Conservation (phyloP, 2,888 invertebrate genomes). For the Amorpha juglandis region DNA sequence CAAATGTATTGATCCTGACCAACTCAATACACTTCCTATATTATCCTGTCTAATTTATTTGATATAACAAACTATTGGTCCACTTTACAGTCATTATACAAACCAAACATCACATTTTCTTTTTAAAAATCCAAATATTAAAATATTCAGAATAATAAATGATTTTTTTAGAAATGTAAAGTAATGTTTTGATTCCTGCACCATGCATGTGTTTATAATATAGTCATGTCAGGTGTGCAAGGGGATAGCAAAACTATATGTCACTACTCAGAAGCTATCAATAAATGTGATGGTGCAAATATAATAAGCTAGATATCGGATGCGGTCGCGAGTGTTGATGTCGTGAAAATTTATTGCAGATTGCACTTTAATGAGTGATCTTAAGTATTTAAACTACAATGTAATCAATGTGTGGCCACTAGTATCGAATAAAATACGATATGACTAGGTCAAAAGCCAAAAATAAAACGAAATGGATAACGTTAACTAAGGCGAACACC, state of each 20-base stretch:
- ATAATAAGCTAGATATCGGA: not conserved
- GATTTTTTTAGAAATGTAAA: too few relatives aligned
- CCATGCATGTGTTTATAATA: not conserved
- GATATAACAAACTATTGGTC: not conserved
- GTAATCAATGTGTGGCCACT: not conserved
- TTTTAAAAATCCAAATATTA: not conserved
- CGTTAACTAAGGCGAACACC: not conserved
- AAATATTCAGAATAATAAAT: too few relatives aligned
- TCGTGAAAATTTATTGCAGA: not conserved
- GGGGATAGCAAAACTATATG: too few relatives aligned
- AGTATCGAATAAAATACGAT: not conserved
- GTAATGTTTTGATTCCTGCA: not conserved
- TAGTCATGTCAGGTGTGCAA: conserved; percentile 4
- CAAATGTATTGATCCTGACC: conserved; percentile 14
- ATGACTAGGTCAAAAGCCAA: not conserved
- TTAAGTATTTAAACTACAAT: not conserved
- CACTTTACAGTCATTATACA: too few relatives aligned
- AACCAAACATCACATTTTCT: not conserved
- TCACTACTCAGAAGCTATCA: not conserved
- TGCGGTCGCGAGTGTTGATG: not conserved
- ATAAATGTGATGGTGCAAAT: conserved; percentile 2
- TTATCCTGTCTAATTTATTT: not conserved
- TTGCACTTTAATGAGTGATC: not conserved
- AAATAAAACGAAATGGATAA: not conserved
- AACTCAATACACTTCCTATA: not conserved